Percentiles rank a stretch among this genome's conserved stretches.
phyloP scores from a whole-genome alignment of 1,140 invertebrate genomes.

The Drosophila parabipectinata region DNA sequence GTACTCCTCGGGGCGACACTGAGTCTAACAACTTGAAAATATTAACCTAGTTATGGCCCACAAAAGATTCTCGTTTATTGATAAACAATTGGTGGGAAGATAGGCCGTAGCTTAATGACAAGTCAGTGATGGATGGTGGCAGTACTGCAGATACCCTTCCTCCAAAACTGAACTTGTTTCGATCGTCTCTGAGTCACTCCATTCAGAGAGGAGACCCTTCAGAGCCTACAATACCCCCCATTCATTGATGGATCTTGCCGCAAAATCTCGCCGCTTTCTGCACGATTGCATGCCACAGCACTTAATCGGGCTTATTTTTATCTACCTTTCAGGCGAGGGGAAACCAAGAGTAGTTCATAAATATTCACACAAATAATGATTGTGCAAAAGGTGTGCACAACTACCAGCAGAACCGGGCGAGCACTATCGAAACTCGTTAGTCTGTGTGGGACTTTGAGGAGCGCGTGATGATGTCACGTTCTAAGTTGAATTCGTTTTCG shows the following conservation, averaged over 20 bases:
- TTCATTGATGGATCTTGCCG: slow-evolving; percentile 30
- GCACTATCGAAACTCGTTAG: slow-evolving; percentile 51
- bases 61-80: slow-evolving; percentile 19
- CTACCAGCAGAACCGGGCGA: slow-evolving; percentile 9
- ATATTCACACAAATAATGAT: slow-evolving; percentile 48
- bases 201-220: slow-evolving; percentile 8
- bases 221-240: background rate
- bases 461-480: slow-evolving; percentile 82
- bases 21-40: slow-evolving; percentile 33
- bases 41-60: slow-evolving; percentile 27
- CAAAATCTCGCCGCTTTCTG: slow-evolving; percentile 50
- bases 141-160: background rate
- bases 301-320: slow-evolving; percentile 42
- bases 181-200: slow-evolving; percentile 31
- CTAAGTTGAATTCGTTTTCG: slow-evolving; percentile 76
- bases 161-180: slow-evolving; percentile 25
- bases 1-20: slow-evolving; percentile 23
- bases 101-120: slow-evolving; percentile 9
- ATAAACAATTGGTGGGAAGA: slow-evolving; percentile 30
- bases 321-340: slow-evolving; percentile 16
- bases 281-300: slow-evolving; percentile 34
- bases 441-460: slow-evolving; percentile 42
- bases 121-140: slow-evolving; percentile 23
- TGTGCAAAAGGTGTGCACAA: slow-evolving; percentile 51
- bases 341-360: slow-evolving; percentile 24